Evolutionary conservation across 2,797 vertebrate genomes (phyloP).

Genomic region (Labeo calbasu): DNA sequence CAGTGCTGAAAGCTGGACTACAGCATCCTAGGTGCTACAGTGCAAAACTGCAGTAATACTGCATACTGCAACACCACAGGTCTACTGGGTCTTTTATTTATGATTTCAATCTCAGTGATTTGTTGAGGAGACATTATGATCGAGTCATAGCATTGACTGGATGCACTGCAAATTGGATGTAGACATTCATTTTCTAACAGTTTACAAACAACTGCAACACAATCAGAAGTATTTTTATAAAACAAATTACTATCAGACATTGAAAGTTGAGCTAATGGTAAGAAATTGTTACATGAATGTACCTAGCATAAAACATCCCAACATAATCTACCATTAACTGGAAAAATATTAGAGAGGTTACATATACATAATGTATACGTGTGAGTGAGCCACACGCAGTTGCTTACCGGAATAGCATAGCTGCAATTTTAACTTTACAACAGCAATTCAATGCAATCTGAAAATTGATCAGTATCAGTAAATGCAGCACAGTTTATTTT

Average conservation of each 20-base stretch:
- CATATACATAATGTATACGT: neutral
- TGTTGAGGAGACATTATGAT: too few relatives aligned
- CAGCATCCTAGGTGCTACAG: neutral
- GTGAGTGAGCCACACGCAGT: neutral
- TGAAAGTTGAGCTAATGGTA: neutral
- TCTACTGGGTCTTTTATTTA: neutral
- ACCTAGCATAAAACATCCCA: neutral
- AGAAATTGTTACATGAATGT: neutral
- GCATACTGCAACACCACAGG: neutral
- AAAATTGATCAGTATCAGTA: neutral
- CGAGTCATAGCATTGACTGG: neutral
- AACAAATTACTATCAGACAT: neutral
- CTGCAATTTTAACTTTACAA: neutral
- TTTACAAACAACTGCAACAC: neutral
- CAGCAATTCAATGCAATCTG: neutral
- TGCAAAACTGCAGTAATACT: neutral
- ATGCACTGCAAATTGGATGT: neutral
- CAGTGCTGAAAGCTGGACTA: neutral
- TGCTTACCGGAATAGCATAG: neutral
- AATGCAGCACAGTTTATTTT: neutral
- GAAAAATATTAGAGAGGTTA: neutral
- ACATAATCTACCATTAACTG: constrained; percentile 9
- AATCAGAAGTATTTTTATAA: neutral
- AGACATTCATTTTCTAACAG: neutral
- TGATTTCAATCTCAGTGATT: neutral